phyloP scores from a whole-genome alignment of 2,797 vertebrate genomes.

The Halcyon badia region DNA sequence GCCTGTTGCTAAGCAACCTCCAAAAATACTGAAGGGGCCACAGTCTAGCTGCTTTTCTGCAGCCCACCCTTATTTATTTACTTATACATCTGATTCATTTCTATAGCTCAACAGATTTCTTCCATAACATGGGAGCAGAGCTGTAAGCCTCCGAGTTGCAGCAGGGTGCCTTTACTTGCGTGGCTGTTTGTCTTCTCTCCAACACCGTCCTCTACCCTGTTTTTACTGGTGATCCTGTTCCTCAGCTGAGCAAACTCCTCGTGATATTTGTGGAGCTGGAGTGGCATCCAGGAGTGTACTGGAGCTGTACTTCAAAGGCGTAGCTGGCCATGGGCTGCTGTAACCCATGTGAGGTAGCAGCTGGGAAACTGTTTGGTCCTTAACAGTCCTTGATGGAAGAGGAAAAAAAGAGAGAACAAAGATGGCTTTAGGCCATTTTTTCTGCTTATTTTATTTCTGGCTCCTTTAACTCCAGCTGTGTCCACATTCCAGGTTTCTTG shows the following conservation, averaged over 20 bases:
- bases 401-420: background rate
- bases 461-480: background rate
- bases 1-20: slow-evolving; percentile 72
- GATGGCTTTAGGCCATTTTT: background rate
- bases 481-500: background rate
- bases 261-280: background rate
- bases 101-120: background rate
- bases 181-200: background rate
- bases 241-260: background rate
- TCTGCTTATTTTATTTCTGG: background rate
- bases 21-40: slow-evolving; percentile 37
- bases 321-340: background rate
- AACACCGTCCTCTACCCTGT: background rate
- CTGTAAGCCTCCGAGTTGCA: background rate
- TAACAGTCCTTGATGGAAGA: background rate
- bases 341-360: rapidly evolving
- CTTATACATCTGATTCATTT: slow-evolving; percentile 8
- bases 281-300: background rate
- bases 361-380: background rate
- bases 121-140: background rate
- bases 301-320: background rate
- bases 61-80: background rate
- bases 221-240: background rate
- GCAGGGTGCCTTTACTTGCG: background rate
- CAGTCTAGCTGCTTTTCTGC: background rate